Base-by-base conservation (phyloP, 1,140 invertebrate genomes). In the Andricus grossulariae region DNA sequence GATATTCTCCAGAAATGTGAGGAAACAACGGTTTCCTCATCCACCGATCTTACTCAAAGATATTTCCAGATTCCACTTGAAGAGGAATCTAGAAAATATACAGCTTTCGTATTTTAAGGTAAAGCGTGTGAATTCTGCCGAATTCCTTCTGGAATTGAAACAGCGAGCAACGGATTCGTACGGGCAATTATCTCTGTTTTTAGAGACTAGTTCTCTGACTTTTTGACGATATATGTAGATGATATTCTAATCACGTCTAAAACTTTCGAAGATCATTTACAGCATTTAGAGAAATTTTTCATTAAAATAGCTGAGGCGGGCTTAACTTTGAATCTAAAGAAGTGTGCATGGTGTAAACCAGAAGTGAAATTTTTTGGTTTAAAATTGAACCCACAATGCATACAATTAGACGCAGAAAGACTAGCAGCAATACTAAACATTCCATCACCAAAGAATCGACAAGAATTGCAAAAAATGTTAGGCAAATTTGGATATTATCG, bases 141-240 rank as follows among this genome's bases (percentile, higher is more conserved):
- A 55, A 18, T 55, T 55, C 54, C 54, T 60, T 49, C 45, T 15
- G 45, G 45, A 16, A 21, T 5, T 0, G 5, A 39, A 39, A 39
- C 39, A 10, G 39, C 39, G 39, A 39, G 39, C 3, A 39, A 39
- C 32, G 39, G 70, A 18, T 16, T 57, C 73, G 73, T 74, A 25
- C 73, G 74, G 57, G 45, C 49, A 55, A 73, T 55, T 70, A 71
- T 71, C 50, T 77, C 57, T 74, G 73, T 57, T n/a, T 52, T 45
- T 66, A 51, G 71, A 12, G 70, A 51, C 16, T 50, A 52, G 25
- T 16, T 51, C 13, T 19, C 11, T 50, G 18, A 45, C 60, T 21
- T 25, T n/a, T 25, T 66, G 18, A 15, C 12, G 3, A 32, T 16
- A 12, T 77, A 77, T 52, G 57, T 77, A 12, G 72, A 73, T 55